Evolutionary conservation across 2,888 invertebrate genomes (phyloP).

Genomic region (Meliscaeva auricollis): DNA sequence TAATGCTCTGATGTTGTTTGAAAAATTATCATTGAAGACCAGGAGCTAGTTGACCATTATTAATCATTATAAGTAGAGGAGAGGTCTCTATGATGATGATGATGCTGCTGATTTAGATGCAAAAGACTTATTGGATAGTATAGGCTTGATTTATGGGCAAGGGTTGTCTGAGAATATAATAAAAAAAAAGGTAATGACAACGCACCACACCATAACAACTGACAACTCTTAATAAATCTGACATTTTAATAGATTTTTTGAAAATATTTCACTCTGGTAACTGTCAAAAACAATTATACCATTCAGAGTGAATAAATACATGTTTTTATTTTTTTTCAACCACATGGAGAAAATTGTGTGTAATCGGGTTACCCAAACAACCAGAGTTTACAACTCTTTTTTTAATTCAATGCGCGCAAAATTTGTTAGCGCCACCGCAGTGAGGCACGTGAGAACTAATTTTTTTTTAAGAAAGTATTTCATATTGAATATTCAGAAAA

Average conservation of each 20-base stretch:
- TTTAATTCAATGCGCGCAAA: conserved; percentile 10
- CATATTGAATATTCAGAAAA: conserved; percentile 19
- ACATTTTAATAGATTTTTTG: conserved; percentile 32
- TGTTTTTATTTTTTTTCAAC: no score
- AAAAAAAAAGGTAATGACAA: conserved; percentile 33
- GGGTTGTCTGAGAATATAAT: conserved; percentile 29
- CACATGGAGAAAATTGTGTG: no score
- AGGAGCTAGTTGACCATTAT: conserved; percentile 60
- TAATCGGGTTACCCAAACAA: no score
- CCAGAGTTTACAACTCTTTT: neutral
- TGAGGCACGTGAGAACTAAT: conserved; percentile 2
- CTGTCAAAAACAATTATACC: no score
- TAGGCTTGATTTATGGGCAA: conserved; percentile 43
- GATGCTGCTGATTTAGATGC: conserved; percentile 31
- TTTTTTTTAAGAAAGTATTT: conserved; percentile 18
- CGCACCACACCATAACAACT: neutral
- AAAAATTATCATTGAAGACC: conserved; percentile 60
- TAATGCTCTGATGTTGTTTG: conserved; percentile 41
- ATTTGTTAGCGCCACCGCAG: neutral
- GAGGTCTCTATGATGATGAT: conserved; percentile 5
- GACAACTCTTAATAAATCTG: conserved; percentile 22
- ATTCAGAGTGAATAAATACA: no score
- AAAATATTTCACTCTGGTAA: no score
- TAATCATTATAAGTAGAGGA: conserved; percentile 44
- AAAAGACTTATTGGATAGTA: conserved; percentile 5